A percentile compares a stretch with the other conserved stretches of the same genome.
These are phyloP conservation scores for Pygoscelis antarcticus DNA, from an alignment of 2,113 vertebrate genomes.

Conservation along the genomic window DNA sequence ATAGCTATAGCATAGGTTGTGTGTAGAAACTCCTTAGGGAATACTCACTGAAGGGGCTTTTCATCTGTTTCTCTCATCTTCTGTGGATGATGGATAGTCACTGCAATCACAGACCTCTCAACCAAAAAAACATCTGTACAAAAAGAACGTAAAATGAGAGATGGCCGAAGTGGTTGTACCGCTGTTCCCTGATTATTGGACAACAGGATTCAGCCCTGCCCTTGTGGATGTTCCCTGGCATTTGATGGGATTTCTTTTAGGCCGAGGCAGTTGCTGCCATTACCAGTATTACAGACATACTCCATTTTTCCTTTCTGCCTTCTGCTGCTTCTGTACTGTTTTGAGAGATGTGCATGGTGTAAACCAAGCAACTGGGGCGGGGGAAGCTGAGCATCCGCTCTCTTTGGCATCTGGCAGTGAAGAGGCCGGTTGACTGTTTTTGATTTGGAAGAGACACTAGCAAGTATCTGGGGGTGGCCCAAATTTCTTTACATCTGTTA, in stretches of 20 bases:
- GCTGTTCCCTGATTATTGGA: not conserved
- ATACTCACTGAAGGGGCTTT: not conserved
- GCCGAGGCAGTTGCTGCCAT: not conserved
- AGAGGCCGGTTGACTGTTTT: not conserved
- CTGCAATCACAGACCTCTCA: not conserved
- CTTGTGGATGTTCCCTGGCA: not conserved
- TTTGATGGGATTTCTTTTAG: not conserved
- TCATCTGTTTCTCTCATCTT: not conserved
- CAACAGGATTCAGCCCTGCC: not conserved
- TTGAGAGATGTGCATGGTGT: not conserved
- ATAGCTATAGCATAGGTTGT: not conserved
- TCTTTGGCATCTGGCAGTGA: not conserved
- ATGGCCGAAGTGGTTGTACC: not conserved
- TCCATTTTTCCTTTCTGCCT: not conserved
- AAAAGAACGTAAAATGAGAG: not conserved
- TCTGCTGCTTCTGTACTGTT: not conserved
- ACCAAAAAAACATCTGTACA: not conserved
- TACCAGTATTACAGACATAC: not conserved
- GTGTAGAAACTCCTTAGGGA: not conserved
- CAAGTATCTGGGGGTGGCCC: not conserved
- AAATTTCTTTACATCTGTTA: not conserved
- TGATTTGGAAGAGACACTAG: not conserved
- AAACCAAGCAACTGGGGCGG: not conserved
- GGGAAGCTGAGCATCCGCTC: not conserved
- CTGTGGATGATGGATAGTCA: not conserved